These are phyloP conservation scores for Dolomedes plantarius DNA, from an alignment of 2,888 invertebrate species.

Conservation along the genomic window DNA sequence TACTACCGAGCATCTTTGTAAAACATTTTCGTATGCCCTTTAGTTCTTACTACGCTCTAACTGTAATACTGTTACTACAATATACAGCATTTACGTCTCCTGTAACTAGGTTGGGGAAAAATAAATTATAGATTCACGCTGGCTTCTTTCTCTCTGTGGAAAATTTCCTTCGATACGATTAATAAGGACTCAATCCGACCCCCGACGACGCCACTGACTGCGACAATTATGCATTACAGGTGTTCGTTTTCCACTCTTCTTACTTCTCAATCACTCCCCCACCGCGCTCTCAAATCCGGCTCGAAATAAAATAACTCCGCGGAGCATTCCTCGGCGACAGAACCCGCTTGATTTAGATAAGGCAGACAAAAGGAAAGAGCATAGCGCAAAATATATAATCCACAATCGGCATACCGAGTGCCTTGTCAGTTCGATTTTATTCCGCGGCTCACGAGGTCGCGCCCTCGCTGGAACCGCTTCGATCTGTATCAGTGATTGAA, in stretches of 20 bases:
- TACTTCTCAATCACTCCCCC: background rate
- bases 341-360: slow-evolving; percentile 62
- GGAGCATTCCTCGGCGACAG: slow-evolving; percentile 17
- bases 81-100: no score
- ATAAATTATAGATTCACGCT: no score
- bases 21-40: no score
- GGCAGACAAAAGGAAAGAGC: slow-evolving; percentile 32
- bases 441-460: slow-evolving; percentile 56
- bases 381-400: slow-evolving; percentile 68
- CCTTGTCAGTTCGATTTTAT: slow-evolving; percentile 71
- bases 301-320: slow-evolving; percentile 11
- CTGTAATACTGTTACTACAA: no score
- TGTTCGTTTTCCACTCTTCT: slow-evolving; percentile 8
- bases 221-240: slow-evolving; percentile 12
- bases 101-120: no score
- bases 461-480: slow-evolving; percentile 54
- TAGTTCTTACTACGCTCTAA: no score
- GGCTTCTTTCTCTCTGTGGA: no score
- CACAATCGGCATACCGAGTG: slow-evolving; percentile 67
- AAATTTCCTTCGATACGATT: no score
- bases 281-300: background rate
- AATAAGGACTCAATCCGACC: no score
- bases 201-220: slow-evolving; percentile 1
- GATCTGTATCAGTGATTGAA: slow-evolving; percentile 71
- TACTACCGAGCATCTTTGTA: no score